Evolutionary conservation across 2,113 vertebrate genomes (phyloP), one percentile per base, ranked within the genome.

Genomic region (Alethe diademata): DNA sequence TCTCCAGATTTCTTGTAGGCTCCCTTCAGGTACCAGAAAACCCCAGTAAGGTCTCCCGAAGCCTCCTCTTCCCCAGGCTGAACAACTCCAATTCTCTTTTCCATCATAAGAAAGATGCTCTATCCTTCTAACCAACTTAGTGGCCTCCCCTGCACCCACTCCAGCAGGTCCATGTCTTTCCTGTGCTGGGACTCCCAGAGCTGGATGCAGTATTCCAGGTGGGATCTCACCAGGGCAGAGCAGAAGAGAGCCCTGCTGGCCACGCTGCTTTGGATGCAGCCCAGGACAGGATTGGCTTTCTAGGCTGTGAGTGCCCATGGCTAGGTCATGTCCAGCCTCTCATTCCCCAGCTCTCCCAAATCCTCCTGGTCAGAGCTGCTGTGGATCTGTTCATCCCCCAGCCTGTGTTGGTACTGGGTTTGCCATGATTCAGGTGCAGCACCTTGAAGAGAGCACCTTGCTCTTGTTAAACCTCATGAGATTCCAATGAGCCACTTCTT

Each of bases 401-500:
- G 19, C 2, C 36, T 51, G 12, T 3, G 13, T 0, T 43, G 12
- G 2, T 28, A 14, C 28, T 11, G 8, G 10, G 8, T 0, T 23
- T 58, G 14, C 8, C 2, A 1, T 0, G 2, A 19, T 1, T 1
- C 5, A 29, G 33, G 26, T 20, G 33, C 16, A 73, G 28, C 23
- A 29, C 28, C 19, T 51, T 45, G 42, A 1, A 29, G 43, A 45
- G 43, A 45, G 43, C 43, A 45, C 43, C 13, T 66, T 58, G 12
- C 0, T 66, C 8, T 51, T n/a, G 14, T 17, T 43, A 51, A 51
- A 60, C 33, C 16, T 28, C 33, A 25, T 38, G 51, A 29, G 33
- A 18, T 66, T 66, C 14, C 12, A 10, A 28, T 3, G 23, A 5
- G 5, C 7, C 19, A 33, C 18, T 36, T 24, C 19, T 38, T 43